Conservation (phyloP, 2,888 invertebrate species). For the Drosophila falleni region DNA sequence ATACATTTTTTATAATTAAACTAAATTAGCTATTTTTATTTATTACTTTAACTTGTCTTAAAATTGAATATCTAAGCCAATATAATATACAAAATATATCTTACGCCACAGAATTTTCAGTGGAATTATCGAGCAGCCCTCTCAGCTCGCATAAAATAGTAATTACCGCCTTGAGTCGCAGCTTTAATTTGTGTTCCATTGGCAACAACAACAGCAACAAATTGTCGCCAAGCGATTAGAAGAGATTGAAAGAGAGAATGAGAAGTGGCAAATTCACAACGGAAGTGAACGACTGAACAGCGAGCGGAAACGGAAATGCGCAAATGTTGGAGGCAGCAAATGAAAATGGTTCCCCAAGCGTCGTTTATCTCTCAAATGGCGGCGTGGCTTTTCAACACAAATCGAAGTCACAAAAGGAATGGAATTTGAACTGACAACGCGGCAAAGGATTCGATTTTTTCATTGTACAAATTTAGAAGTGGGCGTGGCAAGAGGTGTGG, state of each 20-base stretch:
- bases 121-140: background rate
- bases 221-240: conserved; percentile 37
- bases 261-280: conserved; percentile 39
- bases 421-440: conserved; percentile 19
- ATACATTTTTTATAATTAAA: too few relatives aligned
- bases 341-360: conserved; percentile 75
- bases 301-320: conserved; percentile 77
- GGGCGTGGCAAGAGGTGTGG: background rate
- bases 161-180: conserved; percentile 63
- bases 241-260: conserved; percentile 1
- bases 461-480: conserved; percentile 17
- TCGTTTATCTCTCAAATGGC: conserved; percentile 57
- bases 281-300: conserved; percentile 50
- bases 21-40: too few relatives aligned
- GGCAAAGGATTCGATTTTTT: conserved; percentile 29
- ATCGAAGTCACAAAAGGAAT: conserved; percentile 36
- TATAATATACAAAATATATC: too few relatives aligned
- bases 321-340: conserved; percentile 67
- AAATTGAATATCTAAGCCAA: too few relatives aligned
- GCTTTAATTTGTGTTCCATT: conserved; percentile 53
- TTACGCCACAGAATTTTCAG: background rate
- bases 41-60: too few relatives aligned
- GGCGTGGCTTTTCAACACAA: conserved; percentile 35
- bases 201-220: conserved; percentile 43
- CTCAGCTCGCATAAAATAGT: conserved; percentile 53